Evolutionary conservation across 1,140 invertebrate genomes (phyloP).

Genomic region (Caerostris darwini): DNA sequence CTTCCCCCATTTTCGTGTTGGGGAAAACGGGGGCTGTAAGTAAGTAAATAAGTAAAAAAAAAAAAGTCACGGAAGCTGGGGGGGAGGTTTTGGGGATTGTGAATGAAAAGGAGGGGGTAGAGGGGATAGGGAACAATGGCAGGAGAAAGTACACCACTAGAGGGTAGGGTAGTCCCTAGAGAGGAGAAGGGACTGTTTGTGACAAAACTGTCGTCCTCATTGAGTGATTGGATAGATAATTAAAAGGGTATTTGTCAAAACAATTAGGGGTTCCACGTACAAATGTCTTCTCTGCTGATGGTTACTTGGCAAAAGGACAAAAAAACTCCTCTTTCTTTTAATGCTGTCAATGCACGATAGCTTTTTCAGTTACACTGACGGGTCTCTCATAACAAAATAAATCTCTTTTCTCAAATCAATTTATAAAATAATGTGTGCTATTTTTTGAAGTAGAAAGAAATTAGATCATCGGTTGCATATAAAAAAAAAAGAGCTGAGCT

Average conservation of each 20-base stretch:
- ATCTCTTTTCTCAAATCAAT: too few relatives aligned
- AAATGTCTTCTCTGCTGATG: background rate
- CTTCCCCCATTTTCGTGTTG: background rate
- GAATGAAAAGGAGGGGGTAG: background rate
- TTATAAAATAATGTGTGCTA: too few relatives aligned
- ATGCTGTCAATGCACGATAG: too few relatives aligned
- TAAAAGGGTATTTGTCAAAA: slow-evolving; percentile 19
- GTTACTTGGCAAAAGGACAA: too few relatives aligned
- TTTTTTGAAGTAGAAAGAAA: too few relatives aligned
- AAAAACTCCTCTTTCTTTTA: too few relatives aligned
- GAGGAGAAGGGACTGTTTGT: background rate
- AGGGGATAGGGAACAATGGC: slow-evolving; percentile 11
- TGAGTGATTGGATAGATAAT: slow-evolving; percentile 23
- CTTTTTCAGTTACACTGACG: too few relatives aligned
- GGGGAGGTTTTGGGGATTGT: background rate
- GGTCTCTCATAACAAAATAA: too few relatives aligned
- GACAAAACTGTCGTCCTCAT: background rate
- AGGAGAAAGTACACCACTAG: background rate
- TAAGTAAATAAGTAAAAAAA: background rate
- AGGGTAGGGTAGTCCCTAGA: too few relatives aligned
- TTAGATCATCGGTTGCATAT: too few relatives aligned
- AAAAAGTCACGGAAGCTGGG: background rate
- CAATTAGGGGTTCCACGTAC: background rate
- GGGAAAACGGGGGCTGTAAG: background rate
- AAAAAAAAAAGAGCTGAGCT: too few relatives aligned